Percentiles rank a stretch among this genome's conserved stretches.
These are phyloP conservation scores for Gobio gobio DNA, from an alignment of 2,113 vertebrate species.

Conservation along the genomic window DNA sequence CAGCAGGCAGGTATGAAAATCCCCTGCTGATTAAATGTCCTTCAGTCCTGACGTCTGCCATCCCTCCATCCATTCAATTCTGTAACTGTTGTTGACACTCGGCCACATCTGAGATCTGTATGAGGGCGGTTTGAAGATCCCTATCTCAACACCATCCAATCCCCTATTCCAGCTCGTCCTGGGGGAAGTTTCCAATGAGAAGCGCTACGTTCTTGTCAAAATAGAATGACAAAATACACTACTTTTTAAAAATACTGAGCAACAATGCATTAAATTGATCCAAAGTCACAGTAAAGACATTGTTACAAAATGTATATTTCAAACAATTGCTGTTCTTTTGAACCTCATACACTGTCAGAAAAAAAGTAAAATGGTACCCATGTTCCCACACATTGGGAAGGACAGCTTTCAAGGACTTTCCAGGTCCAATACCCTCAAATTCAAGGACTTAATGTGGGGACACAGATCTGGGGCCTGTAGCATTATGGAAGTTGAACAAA, in stretches of 20 bases:
- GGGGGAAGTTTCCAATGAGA: constrained; percentile 10
- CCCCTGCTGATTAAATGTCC: constrained; percentile 69
- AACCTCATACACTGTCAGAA: background rate
- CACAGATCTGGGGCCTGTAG: too few relatives aligned
- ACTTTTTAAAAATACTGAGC: background rate
- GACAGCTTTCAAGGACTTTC: too few relatives aligned
- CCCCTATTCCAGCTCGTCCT: constrained; percentile 9
- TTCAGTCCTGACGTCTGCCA: constrained; percentile 58
- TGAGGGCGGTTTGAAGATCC: background rate
- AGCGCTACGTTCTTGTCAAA: background rate
- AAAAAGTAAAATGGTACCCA: background rate
- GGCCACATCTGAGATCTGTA: background rate
- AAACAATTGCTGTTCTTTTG: background rate
- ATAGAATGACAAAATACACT: background rate
- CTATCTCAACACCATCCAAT: constrained; percentile 13
- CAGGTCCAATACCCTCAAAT: too few relatives aligned
- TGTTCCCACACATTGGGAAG: too few relatives aligned
- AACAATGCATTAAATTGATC: background rate
- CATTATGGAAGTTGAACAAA: too few relatives aligned
- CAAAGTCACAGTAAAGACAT: background rate
- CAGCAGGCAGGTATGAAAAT: constrained; percentile 68
- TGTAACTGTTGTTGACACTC: background rate
- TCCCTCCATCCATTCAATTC: constrained; percentile 30
- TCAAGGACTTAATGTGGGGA: too few relatives aligned
- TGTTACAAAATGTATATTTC: background rate